These are phyloP conservation scores for Melanotaenia trifasciata DNA, from an alignment of 2,797 vertebrate species.

Conservation along the genomic window DNA sequence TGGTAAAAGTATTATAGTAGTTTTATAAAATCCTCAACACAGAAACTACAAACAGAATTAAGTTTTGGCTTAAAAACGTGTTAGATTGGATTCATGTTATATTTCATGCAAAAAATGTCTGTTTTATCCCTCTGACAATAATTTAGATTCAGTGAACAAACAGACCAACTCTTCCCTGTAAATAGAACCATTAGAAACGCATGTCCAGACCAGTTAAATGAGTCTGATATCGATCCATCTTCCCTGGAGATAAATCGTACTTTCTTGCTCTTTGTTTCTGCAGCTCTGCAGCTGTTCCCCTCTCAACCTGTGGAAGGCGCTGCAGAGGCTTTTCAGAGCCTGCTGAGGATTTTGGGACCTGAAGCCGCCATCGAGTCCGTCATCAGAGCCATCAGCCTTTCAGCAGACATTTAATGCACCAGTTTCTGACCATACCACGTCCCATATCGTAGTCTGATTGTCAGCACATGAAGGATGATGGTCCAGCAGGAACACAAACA, in stretches of 20 bases:
- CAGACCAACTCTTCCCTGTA: no score
- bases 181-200: no score
- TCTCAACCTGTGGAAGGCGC: constrained; percentile 36
- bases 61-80: no score
- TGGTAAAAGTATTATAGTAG: no score
- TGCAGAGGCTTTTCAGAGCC: constrained; percentile 79
- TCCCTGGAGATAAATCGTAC: no score
- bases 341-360: constrained; percentile 84
- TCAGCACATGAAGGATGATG: not conserved
- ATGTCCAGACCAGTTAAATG: not conserved
- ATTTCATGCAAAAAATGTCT: no score
- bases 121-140: no score
- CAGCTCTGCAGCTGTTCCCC: constrained; percentile 64
- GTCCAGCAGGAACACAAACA: not conserved
- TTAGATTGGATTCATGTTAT: no score
- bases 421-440: not conserved
- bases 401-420: constrained; percentile 10
- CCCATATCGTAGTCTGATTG: no score
- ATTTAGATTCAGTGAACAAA: no score
- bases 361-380: constrained; percentile 87
- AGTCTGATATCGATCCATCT: not conserved
- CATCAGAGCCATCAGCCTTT: constrained; percentile 69
- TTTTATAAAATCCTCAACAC: no score
- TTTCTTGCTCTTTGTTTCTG: not conserved
- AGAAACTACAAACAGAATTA: no score